Evolutionary conservation across 2,113 vertebrate genomes (phyloP).

Genomic region (Siniperca knerii): DNA sequence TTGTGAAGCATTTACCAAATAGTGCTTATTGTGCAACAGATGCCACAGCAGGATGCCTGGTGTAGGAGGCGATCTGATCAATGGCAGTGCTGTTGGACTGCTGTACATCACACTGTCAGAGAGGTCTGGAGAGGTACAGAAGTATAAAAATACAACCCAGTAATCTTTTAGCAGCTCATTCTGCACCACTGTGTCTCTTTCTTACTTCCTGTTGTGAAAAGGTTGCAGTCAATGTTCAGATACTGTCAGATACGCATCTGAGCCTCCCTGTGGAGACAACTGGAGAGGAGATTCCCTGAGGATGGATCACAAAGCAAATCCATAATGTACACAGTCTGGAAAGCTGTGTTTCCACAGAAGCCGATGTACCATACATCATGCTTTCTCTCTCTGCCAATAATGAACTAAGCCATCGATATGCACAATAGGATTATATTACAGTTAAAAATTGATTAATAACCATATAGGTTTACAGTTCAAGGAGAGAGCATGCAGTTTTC

Average conservation of each 20-base stretch:
- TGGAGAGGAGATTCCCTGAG: conserved; percentile 39
- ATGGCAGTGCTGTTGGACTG: conserved; percentile 35
- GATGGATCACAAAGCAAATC: conserved; percentile 52
- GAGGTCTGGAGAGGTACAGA: conserved; percentile 25
- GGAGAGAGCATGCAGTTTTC: background rate
- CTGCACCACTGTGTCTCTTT: background rate
- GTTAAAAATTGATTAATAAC: conserved; percentile 26
- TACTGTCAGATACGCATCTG: conserved; percentile 34
- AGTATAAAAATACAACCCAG: conserved; percentile 34
- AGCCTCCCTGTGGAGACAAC: conserved; percentile 45
- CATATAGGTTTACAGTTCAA: background rate
- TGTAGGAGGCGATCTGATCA: conserved; percentile 47
- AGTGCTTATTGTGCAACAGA: conserved; percentile 27
- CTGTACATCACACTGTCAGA: conserved; percentile 35
- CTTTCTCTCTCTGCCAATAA: conserved; percentile 13
- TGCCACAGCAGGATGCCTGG: conserved; percentile 1
- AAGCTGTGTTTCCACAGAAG: conserved; percentile 26
- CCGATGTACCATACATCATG: background rate
- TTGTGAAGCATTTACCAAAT: conserved; percentile 25
- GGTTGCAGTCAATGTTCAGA: conserved; percentile 54
- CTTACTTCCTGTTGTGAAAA: conserved; percentile 24
- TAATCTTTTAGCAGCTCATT: background rate
- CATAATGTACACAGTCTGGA: conserved; percentile 28
- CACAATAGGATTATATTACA: conserved; percentile 18
- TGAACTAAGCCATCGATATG: conserved; percentile 6